phyloP scores from a whole-genome alignment of 2,888 invertebrate genomes.

The Cryptophagus acutangulus region DNA sequence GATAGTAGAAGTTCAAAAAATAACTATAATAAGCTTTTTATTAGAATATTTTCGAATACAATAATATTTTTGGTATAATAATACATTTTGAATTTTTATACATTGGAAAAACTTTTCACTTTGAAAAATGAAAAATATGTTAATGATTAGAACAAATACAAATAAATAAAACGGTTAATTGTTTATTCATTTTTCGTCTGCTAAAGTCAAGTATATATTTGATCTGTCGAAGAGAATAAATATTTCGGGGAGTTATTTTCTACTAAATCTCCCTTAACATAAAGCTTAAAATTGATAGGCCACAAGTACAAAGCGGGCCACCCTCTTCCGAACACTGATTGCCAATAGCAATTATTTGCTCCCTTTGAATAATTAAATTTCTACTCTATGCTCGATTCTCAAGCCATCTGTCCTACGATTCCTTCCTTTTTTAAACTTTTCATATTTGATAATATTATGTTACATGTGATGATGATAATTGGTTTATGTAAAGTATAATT shows the following conservation, averaged over 20 bases:
- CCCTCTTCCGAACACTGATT: conserved; percentile 40
- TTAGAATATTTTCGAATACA: no score
- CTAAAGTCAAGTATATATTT: conserved; percentile 43
- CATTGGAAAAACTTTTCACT: no score
- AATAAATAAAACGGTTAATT: conserved; percentile 21
- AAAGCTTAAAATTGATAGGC: conserved; percentile 28
- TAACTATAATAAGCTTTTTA: no score
- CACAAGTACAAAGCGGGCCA: conserved; percentile 29
- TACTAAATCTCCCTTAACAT: conserved; percentile 21
- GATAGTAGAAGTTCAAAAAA: no score
- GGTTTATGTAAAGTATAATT: no score
- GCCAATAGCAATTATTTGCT: conserved; percentile 49
- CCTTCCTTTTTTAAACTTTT: conserved; percentile 12
- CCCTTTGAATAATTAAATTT: conserved; percentile 52
- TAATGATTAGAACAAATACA: no score
- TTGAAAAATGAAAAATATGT: no score
- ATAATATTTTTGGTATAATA: no score
- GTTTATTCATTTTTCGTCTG: conserved; percentile 42
- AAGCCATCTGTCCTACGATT: conserved; percentile 45
- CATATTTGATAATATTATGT: no score
- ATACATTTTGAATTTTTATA: no score
- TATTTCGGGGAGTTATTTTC: conserved; percentile 15
- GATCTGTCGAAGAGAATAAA: conserved; percentile 34
- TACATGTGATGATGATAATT: no score
- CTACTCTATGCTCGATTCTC: conserved; percentile 44